Percentiles rank a stretch among this genome's conserved stretches.
Evolutionary conservation across 2,113 vertebrate genomes (phyloP).

Genomic region (Anhinga rufa): DNA sequence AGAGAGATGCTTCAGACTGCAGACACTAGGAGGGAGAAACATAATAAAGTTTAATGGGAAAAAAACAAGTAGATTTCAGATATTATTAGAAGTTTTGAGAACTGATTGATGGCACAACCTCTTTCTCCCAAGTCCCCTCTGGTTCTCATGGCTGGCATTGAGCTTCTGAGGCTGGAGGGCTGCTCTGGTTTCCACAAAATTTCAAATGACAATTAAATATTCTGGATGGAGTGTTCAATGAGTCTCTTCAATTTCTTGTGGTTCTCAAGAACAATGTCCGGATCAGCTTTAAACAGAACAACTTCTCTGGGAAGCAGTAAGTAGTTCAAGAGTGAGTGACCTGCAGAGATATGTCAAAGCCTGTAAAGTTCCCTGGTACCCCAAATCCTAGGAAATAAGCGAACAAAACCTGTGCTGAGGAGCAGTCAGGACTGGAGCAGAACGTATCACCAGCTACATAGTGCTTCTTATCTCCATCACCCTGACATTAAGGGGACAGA

Average conservation of each 20-base stretch:
- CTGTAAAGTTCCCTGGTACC: not conserved
- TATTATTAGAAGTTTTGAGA: not conserved
- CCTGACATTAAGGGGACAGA: not conserved
- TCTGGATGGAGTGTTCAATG: not conserved
- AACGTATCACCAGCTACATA: fast-evolving
- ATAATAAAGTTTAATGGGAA: not conserved
- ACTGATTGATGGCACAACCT: not conserved
- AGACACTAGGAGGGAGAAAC: not conserved
- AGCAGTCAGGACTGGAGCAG: not conserved
- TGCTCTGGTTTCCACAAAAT: not conserved
- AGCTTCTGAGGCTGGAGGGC: not conserved
- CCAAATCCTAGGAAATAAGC: not conserved
- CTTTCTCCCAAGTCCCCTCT: not conserved
- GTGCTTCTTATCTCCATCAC: not conserved
- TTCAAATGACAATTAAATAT: not conserved
- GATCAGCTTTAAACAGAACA: not conserved
- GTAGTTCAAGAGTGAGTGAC: not conserved
- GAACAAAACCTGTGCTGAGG: not conserved
- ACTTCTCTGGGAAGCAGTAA: not conserved
- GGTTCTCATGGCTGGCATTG: not conserved
- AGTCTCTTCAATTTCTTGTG: not conserved
- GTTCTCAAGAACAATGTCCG: not conserved
- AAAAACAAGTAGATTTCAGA: not conserved
- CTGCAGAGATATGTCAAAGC: not conserved
- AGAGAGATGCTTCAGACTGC: not conserved